Conservation (phyloP, 2,888 invertebrate genomes). For the Notodonta ziczac region DNA sequence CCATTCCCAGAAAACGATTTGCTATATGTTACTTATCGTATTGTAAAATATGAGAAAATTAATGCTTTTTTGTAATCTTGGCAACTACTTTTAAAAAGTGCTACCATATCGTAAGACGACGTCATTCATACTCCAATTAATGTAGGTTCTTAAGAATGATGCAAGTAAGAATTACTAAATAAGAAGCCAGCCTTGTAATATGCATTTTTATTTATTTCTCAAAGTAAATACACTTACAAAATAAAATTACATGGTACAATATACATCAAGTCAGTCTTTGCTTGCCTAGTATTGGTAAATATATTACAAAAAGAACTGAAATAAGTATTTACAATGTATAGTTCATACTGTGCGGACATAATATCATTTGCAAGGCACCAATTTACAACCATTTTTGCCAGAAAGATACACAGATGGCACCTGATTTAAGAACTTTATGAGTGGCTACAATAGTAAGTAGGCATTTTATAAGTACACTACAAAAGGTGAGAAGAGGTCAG, state of each 20-base stretch:
- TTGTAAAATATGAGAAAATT: too few species aligned
- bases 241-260: slow-evolving; percentile 64
- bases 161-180: too few species aligned
- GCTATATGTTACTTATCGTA: too few species aligned
- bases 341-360: slow-evolving; percentile 30
- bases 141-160: too few species aligned
- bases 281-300: slow-evolving; percentile 81
- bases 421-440: not conserved
- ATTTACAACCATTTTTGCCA: slow-evolving; percentile 32
- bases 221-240: slow-evolving; percentile 72
- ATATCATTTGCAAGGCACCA: slow-evolving; percentile 44
- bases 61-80: too few species aligned
- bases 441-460: too few species aligned
- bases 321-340: slow-evolving; percentile 35
- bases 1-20: too few species aligned
- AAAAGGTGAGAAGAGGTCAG: too few species aligned
- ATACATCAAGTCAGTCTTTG: slow-evolving; percentile 84
- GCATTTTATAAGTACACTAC: too few species aligned
- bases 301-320: slow-evolving; percentile 51
- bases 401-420: slow-evolving; percentile 22
- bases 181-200: slow-evolving; percentile 40
- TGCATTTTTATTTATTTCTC: slow-evolving; percentile 61
- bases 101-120: too few species aligned
- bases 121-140: too few species aligned
- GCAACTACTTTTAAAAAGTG: too few species aligned